These are phyloP conservation scores for Microchrysa polita DNA, from an alignment of 2,888 invertebrate genomes.

Conservation along the genomic window DNA sequence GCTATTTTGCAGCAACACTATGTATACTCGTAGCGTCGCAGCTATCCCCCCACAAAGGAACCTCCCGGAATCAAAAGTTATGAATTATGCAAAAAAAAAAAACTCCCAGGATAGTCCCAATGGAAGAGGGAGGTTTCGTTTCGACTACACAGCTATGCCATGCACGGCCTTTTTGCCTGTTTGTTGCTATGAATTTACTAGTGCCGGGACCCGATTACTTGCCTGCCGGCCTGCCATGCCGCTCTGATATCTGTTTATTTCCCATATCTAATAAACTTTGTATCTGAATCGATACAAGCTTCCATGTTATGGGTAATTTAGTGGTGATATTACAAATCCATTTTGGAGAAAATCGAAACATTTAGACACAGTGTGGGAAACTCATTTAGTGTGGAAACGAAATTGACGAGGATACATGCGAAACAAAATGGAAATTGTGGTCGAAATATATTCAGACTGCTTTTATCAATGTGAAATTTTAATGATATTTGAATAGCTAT, in stretches of 20 bases:
- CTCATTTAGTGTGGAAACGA: constrained; percentile 27
- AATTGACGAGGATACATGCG: not conserved
- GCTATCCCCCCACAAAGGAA: not conserved
- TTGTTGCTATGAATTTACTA: constrained; percentile 25
- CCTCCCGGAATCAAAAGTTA: constrained; percentile 26
- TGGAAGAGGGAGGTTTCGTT: too few relatives aligned
- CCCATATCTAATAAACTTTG: constrained; percentile 38
- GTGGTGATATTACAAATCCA: constrained; percentile 43
- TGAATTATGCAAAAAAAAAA: constrained; percentile 45
- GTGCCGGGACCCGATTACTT: not conserved
- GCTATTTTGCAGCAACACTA: not conserved
- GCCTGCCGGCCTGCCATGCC: constrained; percentile 23
- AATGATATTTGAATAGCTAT: constrained; percentile 18
- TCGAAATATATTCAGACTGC: constrained; percentile 13
- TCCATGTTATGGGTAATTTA: constrained; percentile 41
- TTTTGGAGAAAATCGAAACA: constrained; percentile 38
- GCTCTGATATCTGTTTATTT: constrained; percentile 22
- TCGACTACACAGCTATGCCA: too few relatives aligned
- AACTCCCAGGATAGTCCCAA: not conserved
- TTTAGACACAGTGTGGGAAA: constrained; percentile 31
- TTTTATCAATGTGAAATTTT: constrained; percentile 18
- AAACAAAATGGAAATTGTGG: constrained; percentile 20
- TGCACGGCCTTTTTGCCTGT: too few relatives aligned
- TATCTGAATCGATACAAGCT: constrained; percentile 36
- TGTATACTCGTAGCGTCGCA: too few relatives aligned